phyloP scores from a whole-genome alignment of 2,888 invertebrate species.

The Epinotia nisella region DNA sequence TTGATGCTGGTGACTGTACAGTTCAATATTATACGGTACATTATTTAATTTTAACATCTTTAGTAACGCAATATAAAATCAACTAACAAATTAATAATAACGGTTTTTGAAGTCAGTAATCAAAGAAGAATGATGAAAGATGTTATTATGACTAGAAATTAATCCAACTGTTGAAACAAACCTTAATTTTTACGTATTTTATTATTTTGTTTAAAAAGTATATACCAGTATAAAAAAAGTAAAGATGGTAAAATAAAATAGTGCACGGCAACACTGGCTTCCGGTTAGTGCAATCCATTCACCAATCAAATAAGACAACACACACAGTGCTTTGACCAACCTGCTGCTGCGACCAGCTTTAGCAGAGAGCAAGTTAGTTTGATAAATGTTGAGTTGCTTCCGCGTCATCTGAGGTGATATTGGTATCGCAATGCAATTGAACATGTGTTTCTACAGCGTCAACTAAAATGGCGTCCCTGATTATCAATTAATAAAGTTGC shows the following conservation, averaged over 20 bases:
- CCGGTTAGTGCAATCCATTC: constrained; percentile 75
- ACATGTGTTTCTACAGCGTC: constrained; percentile 75
- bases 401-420: constrained; percentile 71
- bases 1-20: no score
- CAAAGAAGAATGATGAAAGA: neutral
- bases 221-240: neutral
- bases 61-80: no score
- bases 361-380: constrained; percentile 72
- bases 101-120: neutral
- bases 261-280: constrained; percentile 62
- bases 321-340: constrained; percentile 81
- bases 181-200: no score
- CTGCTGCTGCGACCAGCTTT: constrained; percentile 73
- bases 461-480: constrained; percentile 83
- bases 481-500: constrained; percentile 77
- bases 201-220: neutral
- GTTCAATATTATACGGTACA: no score
- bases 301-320: constrained; percentile 81
- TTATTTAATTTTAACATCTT: no score
- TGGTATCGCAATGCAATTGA: constrained; percentile 72
- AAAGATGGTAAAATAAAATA: constrained; percentile 46
- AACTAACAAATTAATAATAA: no score
- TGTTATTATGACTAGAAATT: neutral
- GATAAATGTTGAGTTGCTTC: constrained; percentile 79
- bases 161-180: no score